Percentiles rank a stretch among this genome's conserved stretches.
These are phyloP conservation scores for Cephus pygmeus DNA, from an alignment of 2,888 invertebrate species.

Conservation along the genomic window DNA sequence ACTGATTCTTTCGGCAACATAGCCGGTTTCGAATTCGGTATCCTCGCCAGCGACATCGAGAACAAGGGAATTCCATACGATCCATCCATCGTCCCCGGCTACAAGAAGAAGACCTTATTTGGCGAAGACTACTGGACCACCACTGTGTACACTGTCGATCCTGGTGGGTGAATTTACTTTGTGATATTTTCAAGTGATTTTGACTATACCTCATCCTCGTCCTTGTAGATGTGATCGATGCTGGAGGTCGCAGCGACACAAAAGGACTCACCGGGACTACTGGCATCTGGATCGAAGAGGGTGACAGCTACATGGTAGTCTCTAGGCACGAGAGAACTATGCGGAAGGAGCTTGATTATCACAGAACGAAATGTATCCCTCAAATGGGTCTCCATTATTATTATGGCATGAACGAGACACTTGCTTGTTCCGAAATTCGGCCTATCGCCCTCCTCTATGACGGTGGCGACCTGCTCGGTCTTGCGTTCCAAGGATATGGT, in stretches of 20 bases:
- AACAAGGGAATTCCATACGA: background rate
- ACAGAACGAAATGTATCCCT: background rate
- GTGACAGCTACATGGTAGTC: background rate
- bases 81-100: background rate
- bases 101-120: background rate
- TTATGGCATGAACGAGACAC: constrained; percentile 27
- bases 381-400: constrained; percentile 32
- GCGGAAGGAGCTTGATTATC: background rate
- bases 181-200: background rate
- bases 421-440: constrained; percentile 26
- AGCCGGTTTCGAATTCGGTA: constrained; percentile 8
- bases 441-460: constrained; percentile 34
- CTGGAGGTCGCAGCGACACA: background rate
- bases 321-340: background rate
- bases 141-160: background rate
- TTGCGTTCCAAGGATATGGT: constrained; percentile 34
- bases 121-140: background rate
- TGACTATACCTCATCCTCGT: background rate
- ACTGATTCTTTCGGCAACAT: constrained; percentile 4
- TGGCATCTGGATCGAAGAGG: constrained; percentile 10
- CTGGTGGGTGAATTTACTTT: background rate
- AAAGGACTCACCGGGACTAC: background rate
- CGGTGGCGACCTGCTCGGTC: constrained; percentile 27
- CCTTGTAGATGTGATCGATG: constrained; percentile 1
- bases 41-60: background rate